Base-by-base conservation (phyloP, 2,113 vertebrate species). In the Oryzias celebensis region DNA sequence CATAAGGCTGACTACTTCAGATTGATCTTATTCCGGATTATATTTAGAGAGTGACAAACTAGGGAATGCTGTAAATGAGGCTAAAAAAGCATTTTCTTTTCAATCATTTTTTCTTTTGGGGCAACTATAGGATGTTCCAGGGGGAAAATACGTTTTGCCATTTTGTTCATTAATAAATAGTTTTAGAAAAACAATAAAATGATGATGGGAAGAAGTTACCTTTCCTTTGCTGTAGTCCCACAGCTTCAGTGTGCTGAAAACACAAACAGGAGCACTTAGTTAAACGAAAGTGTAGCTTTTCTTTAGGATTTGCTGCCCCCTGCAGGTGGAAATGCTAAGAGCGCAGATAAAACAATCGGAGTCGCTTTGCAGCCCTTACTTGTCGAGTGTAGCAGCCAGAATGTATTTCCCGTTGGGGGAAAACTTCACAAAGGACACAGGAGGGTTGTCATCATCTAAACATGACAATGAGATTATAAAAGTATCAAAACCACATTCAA, bases 221-320 rank as follows among this genome's bases (percentile, higher is more conserved):
- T 99, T 99, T 89, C 97, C 97, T 91, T 99, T 99, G 91, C 97
- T 99, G 94, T 99, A 99, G 92, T 99, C 97, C 97, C 97, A 99
- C 87, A 99, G 95, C 79, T 99, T 99, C 77, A 99, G 91, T 8
- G 97, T 98, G 91, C 97, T 98, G 81, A 71, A 84, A 10, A 22
- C 0, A 45, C 43, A 59, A 14, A 8, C 20, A 57, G 1, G 3
- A 14, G 50, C n/a, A 17, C 20, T 48, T 7, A 48, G n/a, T 3
- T 8, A 8, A n/a, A 14, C 13, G 2, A 6, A 22, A 41, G 16
- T 2, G 2, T 1, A 51, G n/a, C 4, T 41, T 4, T 15, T 12
- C 2, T 3, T n/a, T 28, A 43, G 4, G 22, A 13, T 10, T 22
- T 17, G 31, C 24, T 17, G 58, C 81, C 79, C 51, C 44, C 84